These are phyloP conservation scores for Coleophora deauratella DNA, from an alignment of 2,888 invertebrate genomes.

Conservation along the genomic window DNA sequence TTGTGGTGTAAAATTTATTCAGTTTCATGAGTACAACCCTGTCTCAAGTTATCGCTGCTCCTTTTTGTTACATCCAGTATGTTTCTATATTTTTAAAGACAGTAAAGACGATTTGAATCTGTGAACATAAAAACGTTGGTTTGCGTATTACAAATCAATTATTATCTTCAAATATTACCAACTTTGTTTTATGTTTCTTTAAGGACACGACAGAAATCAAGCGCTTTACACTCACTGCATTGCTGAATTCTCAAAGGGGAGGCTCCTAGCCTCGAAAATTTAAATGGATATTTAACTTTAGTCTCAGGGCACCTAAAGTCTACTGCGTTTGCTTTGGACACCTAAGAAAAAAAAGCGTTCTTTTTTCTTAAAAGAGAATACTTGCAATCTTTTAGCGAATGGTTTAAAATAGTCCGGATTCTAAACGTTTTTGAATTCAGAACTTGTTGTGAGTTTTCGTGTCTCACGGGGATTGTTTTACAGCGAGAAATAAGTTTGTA, in stretches of 20 bases:
- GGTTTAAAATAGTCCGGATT: slow-evolving; percentile 57
- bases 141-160: too few species aligned
- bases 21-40: too few species aligned
- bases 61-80: too few species aligned
- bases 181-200: too few species aligned
- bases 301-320: slow-evolving; percentile 67
- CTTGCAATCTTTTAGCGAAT: slow-evolving; percentile 62
- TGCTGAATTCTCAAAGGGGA: slow-evolving; percentile 45
- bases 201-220: slow-evolving; percentile 13
- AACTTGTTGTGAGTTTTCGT: slow-evolving; percentile 24
- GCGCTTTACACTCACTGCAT: slow-evolving; percentile 46
- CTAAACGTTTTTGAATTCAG: slow-evolving; percentile 27
- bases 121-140: too few species aligned
- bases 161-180: too few species aligned
- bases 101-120: too few species aligned
- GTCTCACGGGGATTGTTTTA: slow-evolving; percentile 7
- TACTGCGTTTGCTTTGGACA: slow-evolving; percentile 56
- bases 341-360: too few species aligned
- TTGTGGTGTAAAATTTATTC: too few species aligned
- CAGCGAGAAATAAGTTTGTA: slow-evolving; percentile 10
- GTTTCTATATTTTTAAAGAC: too few species aligned
- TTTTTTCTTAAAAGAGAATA: slow-evolving; percentile 44
- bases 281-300: slow-evolving; percentile 74
- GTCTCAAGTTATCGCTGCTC: too few species aligned
- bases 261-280: slow-evolving; percentile 55